These are phyloP conservation scores for Zosterops pallidus DNA, from an alignment of 2,113 vertebrate genomes.

Conservation along the genomic window DNA sequence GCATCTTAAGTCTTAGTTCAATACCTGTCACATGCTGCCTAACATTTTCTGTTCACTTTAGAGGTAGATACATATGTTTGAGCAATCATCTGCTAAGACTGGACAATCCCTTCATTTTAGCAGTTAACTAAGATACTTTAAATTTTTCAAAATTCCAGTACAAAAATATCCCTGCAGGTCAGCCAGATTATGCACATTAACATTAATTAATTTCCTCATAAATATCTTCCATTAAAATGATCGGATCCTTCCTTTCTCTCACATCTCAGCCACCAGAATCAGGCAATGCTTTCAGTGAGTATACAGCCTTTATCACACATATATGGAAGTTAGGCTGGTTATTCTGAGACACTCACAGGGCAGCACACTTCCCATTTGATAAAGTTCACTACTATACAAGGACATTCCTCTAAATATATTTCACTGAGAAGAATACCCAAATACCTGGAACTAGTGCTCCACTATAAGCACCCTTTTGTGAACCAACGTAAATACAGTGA, in stretches of 20 bases:
- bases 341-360: not conserved
- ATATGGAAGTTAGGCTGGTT: not conserved
- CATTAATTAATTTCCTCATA: not conserved
- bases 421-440: not conserved
- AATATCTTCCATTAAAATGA: not conserved
- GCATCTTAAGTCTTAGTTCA: not conserved
- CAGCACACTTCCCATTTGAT: not conserved
- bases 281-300: not conserved
- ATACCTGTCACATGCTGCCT: not conserved
- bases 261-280: not conserved
- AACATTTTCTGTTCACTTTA: not conserved
- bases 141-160: not conserved
- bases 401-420: not conserved
- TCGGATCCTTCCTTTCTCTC: not conserved
- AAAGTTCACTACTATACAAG: not conserved
- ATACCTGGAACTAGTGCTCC: not conserved
- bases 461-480: not conserved
- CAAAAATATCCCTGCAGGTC: not conserved
- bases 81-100: not conserved
- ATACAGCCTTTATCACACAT: not conserved
- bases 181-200: not conserved
- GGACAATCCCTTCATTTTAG: not conserved
- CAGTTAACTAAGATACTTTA: not conserved
- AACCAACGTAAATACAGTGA: rapidly evolving
- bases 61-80: not conserved